Base-by-base conservation (phyloP, 2,797 vertebrate species). In the Meda fulgida region DNA sequence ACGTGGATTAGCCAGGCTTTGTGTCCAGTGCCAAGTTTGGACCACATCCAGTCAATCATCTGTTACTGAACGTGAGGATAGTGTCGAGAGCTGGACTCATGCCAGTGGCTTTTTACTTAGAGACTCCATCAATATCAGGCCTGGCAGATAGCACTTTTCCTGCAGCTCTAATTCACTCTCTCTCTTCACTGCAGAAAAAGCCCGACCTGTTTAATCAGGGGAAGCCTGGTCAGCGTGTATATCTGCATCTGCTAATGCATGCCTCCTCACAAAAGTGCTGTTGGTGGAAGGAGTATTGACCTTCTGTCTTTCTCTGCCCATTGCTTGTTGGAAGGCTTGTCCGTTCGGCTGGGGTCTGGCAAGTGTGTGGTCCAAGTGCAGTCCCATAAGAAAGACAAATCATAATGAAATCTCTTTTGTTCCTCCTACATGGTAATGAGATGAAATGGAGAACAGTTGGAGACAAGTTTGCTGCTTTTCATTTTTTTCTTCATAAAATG, bases 11-110 rank as follows among this genome's bases (percentile, higher is more conserved):
- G 80, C 84, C 31, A 21, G 75, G 87, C 87, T 87, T 88, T 89
- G 75, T 85, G 87, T 78, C 80, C 51, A 65, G 79, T 84, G 87
- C 89, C 83, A 86, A 83, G 85, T 46, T 80, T 89, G 87, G 89
- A 88, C 26, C 43, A 31, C 46, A 69, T 85, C 88, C 89, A 89
- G 87, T 86, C 87, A 85, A 86, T 86, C 86, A 81, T 86, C 82
- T 83, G 87, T 81, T 86, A 65, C 87, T 29, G 48, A 88, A 70
- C 75, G 18, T 85, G 80, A 80, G 85, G 77, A 69, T 81, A 63
- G 84, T 21, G 63, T 23, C 8, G 78, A 83, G 85, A 83, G 80
- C 87, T 89, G 89, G 87, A 89, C 9, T 69, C 34, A 63, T 21
- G 83, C 89, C 89, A 89, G 81, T 76, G 43, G 69, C 73, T 85